A percentile compares a stretch with the other conserved stretches of the same genome.
These are phyloP conservation scores for Spisula solida DNA, from an alignment of 2,888 invertebrate species.

Conservation along the genomic window DNA sequence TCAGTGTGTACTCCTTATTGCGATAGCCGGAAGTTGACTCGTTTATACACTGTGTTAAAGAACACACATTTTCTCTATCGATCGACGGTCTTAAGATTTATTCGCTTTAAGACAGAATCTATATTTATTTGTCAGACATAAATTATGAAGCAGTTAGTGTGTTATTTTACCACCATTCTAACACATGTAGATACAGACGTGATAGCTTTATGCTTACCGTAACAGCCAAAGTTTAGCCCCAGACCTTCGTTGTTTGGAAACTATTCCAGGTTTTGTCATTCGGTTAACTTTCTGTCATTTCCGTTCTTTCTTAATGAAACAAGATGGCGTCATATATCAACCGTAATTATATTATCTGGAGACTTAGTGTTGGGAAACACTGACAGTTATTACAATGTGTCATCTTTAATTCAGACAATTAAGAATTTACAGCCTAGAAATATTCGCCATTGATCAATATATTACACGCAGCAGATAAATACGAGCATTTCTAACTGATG, in stretches of 20 bases:
- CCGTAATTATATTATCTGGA: slow-evolving; percentile 1
- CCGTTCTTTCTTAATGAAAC: background rate
- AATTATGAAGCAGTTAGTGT: background rate
- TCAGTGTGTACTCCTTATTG: too few species aligned
- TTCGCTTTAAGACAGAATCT: too few species aligned
- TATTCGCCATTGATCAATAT: slow-evolving; percentile 3
- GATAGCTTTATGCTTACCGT: background rate
- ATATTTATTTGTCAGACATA: background rate
- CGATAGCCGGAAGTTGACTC: too few species aligned
- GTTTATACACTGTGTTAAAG: too few species aligned
- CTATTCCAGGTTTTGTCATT: background rate
- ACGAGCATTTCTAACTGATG: too few species aligned
- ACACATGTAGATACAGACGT: background rate
- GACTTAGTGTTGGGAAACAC: slow-evolving; percentile 3
- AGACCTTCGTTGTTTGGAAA: background rate
- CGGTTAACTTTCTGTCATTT: background rate
- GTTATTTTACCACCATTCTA: background rate
- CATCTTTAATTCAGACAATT: slow-evolving; percentile 22
- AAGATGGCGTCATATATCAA: slow-evolving; percentile 19
- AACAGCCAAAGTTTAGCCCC: background rate
- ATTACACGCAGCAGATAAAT: background rate
- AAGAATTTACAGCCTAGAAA: slow-evolving; percentile 20
- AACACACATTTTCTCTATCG: too few species aligned
- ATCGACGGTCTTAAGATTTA: too few species aligned
- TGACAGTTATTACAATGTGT: slow-evolving; percentile 22